Evolutionary conservation across 2,888 invertebrate species (phyloP).

Genomic region (Tortrix viridana): DNA sequence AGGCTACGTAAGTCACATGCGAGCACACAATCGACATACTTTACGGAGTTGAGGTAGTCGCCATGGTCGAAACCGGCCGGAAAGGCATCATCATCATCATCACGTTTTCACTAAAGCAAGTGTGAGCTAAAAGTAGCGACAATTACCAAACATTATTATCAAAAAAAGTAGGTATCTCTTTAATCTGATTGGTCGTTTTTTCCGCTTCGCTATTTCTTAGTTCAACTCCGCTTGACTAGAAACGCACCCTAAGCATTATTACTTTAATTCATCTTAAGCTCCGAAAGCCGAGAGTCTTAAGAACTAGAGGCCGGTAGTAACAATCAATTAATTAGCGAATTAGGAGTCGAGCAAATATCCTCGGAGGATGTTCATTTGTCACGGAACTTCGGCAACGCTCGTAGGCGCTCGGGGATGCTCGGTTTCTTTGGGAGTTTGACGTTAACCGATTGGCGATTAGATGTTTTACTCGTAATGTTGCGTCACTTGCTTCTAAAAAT

Average conservation of each 20-base stretch:
- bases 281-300: not conserved
- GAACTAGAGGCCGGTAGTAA: constrained; percentile 6
- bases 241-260: not conserved
- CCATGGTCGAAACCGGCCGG: too few species aligned
- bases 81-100: too few species aligned
- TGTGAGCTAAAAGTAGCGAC: too few species aligned
- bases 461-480: not conserved
- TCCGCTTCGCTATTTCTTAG: too few species aligned
- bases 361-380: constrained; percentile 16
- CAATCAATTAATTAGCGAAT: constrained; percentile 28
- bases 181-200: too few species aligned
- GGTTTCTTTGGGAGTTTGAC: not conserved
- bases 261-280: not conserved
- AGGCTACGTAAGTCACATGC: too few species aligned
- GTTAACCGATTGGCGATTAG: not conserved
- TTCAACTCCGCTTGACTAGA: not conserved
- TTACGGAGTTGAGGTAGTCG: too few species aligned
- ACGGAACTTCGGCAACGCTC: constrained; percentile 5
- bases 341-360: constrained; percentile 14
- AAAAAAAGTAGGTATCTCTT: too few species aligned
- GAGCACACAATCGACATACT: too few species aligned
- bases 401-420: not conserved
- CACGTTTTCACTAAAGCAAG: too few species aligned
- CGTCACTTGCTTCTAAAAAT: not conserved
- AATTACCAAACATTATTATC: too few species aligned